A percentile compares a stretch with the other conserved stretches of the same genome.
phyloP scores from a whole-genome alignment of 2,888 invertebrate species.

The Panopea generosa region DNA sequence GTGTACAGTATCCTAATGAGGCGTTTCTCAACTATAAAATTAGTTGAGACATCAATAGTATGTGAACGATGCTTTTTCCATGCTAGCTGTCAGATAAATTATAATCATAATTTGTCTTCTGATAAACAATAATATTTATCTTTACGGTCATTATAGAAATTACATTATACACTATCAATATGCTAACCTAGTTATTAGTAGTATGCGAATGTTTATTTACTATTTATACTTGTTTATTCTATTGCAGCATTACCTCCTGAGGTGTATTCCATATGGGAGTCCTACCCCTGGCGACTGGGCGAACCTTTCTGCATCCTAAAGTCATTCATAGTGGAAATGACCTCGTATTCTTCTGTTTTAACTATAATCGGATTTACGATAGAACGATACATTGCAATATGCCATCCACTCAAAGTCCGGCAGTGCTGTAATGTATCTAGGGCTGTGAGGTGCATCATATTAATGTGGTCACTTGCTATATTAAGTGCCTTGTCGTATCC shows the following conservation, averaged over 20 bases:
- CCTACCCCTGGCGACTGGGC: conserved; percentile 86
- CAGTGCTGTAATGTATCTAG: conserved; percentile 93
- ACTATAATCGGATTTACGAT: conserved; percentile 97
- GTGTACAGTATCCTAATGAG: too few species aligned
- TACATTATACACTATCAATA: too few species aligned
- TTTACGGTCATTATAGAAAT: too few species aligned
- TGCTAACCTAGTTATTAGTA: too few species aligned
- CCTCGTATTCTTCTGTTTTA: conserved; percentile 95
- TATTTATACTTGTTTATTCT: conserved; percentile 13
- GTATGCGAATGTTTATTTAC: not conserved
- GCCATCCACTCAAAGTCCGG: conserved; percentile 93
- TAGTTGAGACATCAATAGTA: too few species aligned
- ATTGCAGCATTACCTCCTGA: conserved; percentile 85
- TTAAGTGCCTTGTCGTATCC: conserved; percentile 88
- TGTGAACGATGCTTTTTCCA: too few species aligned
- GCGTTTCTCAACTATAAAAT: too few species aligned
- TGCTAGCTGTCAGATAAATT: too few species aligned
- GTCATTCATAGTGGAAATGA: conserved; percentile 86
- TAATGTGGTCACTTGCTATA: conserved; percentile 91
- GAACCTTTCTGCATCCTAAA: conserved; percentile 86
- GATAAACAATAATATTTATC: too few species aligned
- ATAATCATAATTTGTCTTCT: too few species aligned
- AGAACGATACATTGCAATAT: conserved; percentile 95
- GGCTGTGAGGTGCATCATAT: conserved; percentile 86
- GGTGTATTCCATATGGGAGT: conserved; percentile 86